Conservation (phyloP, 1,140 invertebrate genomes). For the Drosophila gunungcola region DNA sequence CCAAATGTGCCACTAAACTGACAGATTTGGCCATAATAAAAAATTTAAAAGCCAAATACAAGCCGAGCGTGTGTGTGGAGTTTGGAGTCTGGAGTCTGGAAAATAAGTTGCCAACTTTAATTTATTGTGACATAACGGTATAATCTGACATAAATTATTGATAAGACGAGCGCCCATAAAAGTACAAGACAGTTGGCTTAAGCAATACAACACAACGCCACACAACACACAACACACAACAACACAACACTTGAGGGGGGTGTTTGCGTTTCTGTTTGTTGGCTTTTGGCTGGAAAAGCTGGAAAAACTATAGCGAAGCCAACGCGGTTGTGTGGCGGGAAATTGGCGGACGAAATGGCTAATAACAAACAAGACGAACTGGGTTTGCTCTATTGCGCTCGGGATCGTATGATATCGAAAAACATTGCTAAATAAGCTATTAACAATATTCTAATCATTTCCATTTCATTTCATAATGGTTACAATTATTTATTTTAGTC, state of each 20-base stretch:
- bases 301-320: constrained; percentile 43
- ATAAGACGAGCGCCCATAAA: constrained; percentile 80
- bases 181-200: constrained; percentile 82
- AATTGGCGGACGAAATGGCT: constrained; percentile 8
- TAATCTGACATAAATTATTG: constrained; percentile 85
- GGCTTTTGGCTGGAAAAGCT: constrained; percentile 21
- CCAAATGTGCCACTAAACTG: constrained; percentile 81
- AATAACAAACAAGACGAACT: constrained; percentile 8
- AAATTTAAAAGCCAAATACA: constrained; percentile 69
- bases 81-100: constrained; percentile 56
- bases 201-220: constrained; percentile 46
- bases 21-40: constrained; percentile 82
- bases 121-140: constrained; percentile 84
- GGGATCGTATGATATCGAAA: background rate
- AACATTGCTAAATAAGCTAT: no score
- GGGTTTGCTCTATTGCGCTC: background rate
- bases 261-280: background rate
- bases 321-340: constrained; percentile 13
- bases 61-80: constrained; percentile 17
- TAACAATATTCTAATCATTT: background rate
- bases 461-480: background rate
- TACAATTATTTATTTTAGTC: background rate
- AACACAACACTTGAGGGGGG: constrained; percentile 38
- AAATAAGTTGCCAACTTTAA: constrained; percentile 84
- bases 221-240: constrained; percentile 22